Evolutionary conservation across 2,113 vertebrate genomes (phyloP), one percentile per base, ranked within the genome.

Genomic region (Hylia prasina): DNA sequence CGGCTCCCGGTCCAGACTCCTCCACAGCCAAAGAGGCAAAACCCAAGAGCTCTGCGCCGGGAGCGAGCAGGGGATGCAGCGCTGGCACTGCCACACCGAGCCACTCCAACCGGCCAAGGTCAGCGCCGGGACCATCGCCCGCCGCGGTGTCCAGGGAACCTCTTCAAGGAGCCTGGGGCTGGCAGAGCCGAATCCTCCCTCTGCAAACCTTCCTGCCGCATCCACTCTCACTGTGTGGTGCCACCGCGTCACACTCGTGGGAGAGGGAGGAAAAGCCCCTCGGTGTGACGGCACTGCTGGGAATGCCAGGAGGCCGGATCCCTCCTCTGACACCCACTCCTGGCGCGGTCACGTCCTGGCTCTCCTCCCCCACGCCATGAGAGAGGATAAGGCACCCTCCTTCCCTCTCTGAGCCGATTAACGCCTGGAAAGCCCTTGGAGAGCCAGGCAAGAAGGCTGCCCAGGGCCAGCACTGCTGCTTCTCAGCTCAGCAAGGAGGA

Each of bases 341-440:
- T 3, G 1, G 65, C 19, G 6, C 57, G 70, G 93, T 85, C 96
- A 95, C 70, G n/a, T 87, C 93, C 94, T 3, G 9, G 30, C 63
- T 95, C 95, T 96, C 93, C 96, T 97, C 96, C 95, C 94, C 92
- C 95, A 73, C 1, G 14, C 79, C 54, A 10, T 95, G 90, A 95
- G 95, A 95, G 68, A 47, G 85, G 94, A 97, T 95, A 94, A 96
- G 39, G 7, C 6, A 12, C 50, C 42, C 88, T 96, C 91, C 94
- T 93, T 92, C 93, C 91, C 76, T 79, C 88, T 56, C 92, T 97
- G 96, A 97, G 96, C 94, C 85, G 96, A 97, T 97, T 97, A 97
- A 85, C 2, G 95, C 95, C 78, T 92, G 90, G 92, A 93, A 96
- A 97, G 90, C 90, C 85, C 95, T 89, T 2, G 2, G 87, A 93